Evolutionary conservation across 2,797 vertebrate species (phyloP), one percentile per base, ranked within the genome.

Genomic region (Gymnocypris eckloni): DNA sequence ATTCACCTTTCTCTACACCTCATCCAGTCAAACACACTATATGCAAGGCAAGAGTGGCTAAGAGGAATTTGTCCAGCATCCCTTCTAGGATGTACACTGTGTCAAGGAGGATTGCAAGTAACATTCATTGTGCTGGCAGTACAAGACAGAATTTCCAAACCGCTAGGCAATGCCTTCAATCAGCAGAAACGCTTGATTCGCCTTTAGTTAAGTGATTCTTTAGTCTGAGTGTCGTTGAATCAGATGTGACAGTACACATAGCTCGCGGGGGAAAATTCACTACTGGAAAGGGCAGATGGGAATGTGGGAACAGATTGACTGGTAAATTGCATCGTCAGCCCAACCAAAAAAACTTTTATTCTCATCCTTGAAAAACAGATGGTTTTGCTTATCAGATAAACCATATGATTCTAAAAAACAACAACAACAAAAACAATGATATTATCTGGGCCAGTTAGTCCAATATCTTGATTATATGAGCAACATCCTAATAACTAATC

Each of bases 41-140:
- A 43, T 20, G 50, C 15, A 45, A 48, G 56, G 22, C 67, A n/a
- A 41, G 48, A 77, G 39, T 56, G 18, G 66, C n/a, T 78, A 28
- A 22, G 45, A 84, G n/a, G 59, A 78, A 84, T 78, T 66, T 84
- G 45, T 48, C 45, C 48, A 69, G 72, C 33, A 50, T 84, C 64
- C 64, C 64, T 59, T 25, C 48, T 43, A 43, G 45, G 56, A 76
- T 83, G 37, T 76, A 39, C 54, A 84, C 59, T 18, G 25, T 59
- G 39, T 79, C 83, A 79, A 61, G 52, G 66, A 71, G 66, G 39
- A 71, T 59, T 79, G 76, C 76, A 48, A 79, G 48, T 71, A 59
- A 11, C 66, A 79, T 85, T 59, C 25, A 59, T 48, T 79, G 39
- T 25, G 50, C 50, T 59, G 50, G 75, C 76, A 71, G 50, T 45